These are phyloP conservation scores for Drosophila robusta DNA, from an alignment of 2,888 invertebrate species.

Conservation along the genomic window DNA sequence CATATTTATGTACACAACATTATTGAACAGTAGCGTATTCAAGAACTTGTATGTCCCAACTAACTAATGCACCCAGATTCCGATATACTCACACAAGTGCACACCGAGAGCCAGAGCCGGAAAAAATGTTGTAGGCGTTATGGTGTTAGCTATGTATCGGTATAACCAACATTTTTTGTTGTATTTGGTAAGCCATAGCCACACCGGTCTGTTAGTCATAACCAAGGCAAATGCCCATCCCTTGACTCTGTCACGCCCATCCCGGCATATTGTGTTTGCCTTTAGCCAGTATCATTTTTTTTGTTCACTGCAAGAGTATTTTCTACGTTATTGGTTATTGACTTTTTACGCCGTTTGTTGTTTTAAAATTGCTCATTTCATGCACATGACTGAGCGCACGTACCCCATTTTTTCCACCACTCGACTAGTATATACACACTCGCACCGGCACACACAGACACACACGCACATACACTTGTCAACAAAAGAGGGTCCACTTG, in stretches of 20 bases:
- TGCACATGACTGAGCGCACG: constrained; percentile 71
- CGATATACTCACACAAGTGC: not conserved
- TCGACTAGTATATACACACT: constrained; percentile 12
- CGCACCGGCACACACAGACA: not conserved
- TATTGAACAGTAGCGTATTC: constrained; percentile 5
- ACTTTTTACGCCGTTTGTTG: constrained; percentile 67
- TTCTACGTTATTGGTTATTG: constrained; percentile 58
- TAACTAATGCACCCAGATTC: not conserved
- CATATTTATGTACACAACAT: too few relatives aligned
- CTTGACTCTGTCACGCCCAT: constrained; percentile 7
- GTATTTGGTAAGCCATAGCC: constrained; percentile 14
- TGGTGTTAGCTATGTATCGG: constrained; percentile 5
- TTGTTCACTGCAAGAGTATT: constrained; percentile 26
- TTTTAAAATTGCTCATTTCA: constrained; percentile 73
- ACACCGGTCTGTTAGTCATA: constrained; percentile 10
- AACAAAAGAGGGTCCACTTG: constrained; percentile 39
- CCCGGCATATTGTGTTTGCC: constrained; percentile 25
- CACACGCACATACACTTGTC: constrained; percentile 28
- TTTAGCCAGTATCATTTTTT: constrained; percentile 22
- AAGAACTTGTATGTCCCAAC: not conserved
- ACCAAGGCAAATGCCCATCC: constrained; percentile 12
- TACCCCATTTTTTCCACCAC: constrained; percentile 48
- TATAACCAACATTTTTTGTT: constrained; percentile 11
- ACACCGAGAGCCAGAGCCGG: not conserved
- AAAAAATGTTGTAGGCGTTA: not conserved